phyloP scores from a whole-genome alignment of 2,113 vertebrate species.

The Ailuropoda melanoleuca region DNA sequence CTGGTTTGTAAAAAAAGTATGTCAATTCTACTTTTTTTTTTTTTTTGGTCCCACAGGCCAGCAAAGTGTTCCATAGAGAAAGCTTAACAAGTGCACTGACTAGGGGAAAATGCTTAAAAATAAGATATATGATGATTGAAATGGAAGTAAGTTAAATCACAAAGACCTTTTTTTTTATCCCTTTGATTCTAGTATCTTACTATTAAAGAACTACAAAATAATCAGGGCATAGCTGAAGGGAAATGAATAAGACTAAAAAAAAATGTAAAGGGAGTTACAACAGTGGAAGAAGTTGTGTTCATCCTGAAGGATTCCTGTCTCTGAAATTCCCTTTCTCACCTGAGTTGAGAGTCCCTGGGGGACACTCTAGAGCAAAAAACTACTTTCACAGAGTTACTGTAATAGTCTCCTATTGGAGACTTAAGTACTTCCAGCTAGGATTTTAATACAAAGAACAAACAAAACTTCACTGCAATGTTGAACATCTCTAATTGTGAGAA shows the following conservation, averaged over 20 bases:
- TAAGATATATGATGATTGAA: neutral
- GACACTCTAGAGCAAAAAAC: neutral
- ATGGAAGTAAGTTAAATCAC: neutral
- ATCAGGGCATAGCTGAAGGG: neutral
- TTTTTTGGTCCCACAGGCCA: neutral
- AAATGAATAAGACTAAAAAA: neutral
- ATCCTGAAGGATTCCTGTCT: neutral
- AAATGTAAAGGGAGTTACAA: neutral
- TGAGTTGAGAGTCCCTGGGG: neutral
- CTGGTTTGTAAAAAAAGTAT: constrained; percentile 13
- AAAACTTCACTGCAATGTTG: neutral
- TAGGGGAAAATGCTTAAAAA: neutral
- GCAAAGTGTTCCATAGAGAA: neutral
- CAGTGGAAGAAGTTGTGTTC: neutral
- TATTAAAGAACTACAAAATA: neutral
- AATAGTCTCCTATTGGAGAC: neutral
- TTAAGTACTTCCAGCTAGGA: neutral
- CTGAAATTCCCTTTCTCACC: neutral
- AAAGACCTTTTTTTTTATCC: neutral
- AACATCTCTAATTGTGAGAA: neutral
- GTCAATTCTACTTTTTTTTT: neutral
- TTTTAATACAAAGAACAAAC: neutral
- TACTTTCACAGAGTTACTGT: neutral
- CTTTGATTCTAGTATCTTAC: neutral
- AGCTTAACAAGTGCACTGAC: neutral